Conservation (phyloP, 2,888 invertebrate genomes). For the Tortrix viridana region DNA sequence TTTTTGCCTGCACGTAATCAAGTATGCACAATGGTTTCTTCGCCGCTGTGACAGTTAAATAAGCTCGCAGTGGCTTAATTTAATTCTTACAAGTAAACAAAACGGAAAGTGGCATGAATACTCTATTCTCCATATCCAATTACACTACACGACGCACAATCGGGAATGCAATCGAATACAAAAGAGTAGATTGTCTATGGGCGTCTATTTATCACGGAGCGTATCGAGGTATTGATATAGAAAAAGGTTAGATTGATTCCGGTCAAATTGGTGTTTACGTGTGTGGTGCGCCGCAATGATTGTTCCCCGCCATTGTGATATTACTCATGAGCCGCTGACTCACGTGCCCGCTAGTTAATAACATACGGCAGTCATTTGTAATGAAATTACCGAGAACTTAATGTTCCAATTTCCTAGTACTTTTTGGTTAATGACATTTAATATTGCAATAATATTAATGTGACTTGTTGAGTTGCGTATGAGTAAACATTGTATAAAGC, state of each 20-base stretch:
- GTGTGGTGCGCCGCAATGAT: slow-evolving; percentile 67
- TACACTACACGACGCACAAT: slow-evolving; percentile 23
- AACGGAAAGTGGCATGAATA: slow-evolving; percentile 50
- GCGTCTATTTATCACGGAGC: slow-evolving; percentile 39
- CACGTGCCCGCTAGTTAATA: slow-evolving; percentile 51
- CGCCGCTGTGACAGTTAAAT: slow-evolving; percentile 6
- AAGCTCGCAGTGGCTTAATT: slow-evolving; percentile 22
- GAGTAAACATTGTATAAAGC: neutral
- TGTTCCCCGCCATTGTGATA: slow-evolving; percentile 48
- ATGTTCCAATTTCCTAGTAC: slow-evolving; percentile 56
- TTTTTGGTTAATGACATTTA: slow-evolving; percentile 46
- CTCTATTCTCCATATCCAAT: slow-evolving; percentile 34
- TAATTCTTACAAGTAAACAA: slow-evolving; percentile 47
- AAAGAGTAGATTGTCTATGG: slow-evolving; percentile 45
- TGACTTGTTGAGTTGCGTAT: slow-evolving; percentile 7
- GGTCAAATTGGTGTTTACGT: slow-evolving; percentile 66
- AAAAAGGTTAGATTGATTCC: slow-evolving; percentile 68
- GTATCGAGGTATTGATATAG: slow-evolving; percentile 46
- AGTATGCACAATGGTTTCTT: slow-evolving; percentile 13
- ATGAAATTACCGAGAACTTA: slow-evolving; percentile 68
- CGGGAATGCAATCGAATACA: slow-evolving; percentile 40
- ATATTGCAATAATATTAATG: slow-evolving; percentile 21
- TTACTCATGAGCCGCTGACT: slow-evolving; percentile 68
- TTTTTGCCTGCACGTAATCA: slow-evolving; percentile 19
- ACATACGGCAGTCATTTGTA: slow-evolving; percentile 61